Conservation (phyloP, 2,888 invertebrate genomes). For the Gandaritis pyraliata region DNA sequence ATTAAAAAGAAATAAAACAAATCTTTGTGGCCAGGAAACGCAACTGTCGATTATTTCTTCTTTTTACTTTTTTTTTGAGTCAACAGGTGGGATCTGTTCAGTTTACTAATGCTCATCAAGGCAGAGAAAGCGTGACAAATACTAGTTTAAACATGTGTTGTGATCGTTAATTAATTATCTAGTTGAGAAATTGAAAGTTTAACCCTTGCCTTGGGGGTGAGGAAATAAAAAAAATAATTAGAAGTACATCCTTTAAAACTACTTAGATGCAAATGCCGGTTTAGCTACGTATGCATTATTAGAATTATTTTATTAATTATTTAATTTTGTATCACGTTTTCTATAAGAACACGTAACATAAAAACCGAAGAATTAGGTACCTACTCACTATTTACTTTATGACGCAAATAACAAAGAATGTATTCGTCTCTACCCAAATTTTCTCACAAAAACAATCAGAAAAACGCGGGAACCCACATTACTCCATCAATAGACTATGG, state of each 20-base stretch:
- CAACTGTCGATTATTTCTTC: constrained; percentile 74
- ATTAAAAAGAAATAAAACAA: constrained; percentile 85
- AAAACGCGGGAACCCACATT: constrained; percentile 64
- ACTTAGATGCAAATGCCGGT: background rate
- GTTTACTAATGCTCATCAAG: constrained; percentile 62
- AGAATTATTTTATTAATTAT: no score
- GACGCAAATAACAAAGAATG: background rate
- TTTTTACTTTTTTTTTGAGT: constrained; percentile 37
- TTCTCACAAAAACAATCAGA: constrained; percentile 42
- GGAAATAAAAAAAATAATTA: constrained; percentile 37
- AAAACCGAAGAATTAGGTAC: no score
- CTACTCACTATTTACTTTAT: no score
- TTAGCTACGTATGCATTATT: background rate
- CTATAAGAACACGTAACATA: no score
- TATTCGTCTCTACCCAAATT: constrained; percentile 21
- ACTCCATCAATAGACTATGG: constrained; percentile 48
- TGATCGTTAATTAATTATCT: constrained; percentile 74
- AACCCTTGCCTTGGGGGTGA: constrained; percentile 56
- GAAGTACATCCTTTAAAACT: background rate
- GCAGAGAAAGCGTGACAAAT: constrained; percentile 81
- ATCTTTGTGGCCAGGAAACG: constrained; percentile 75
- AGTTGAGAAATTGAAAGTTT: constrained; percentile 79
- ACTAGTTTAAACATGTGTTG: constrained; percentile 77
- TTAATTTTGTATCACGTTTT: no score
- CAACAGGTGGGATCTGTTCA: constrained; percentile 74